Base-by-base conservation (phyloP, 2,888 invertebrate genomes). In the Philaethria dido region DNA sequence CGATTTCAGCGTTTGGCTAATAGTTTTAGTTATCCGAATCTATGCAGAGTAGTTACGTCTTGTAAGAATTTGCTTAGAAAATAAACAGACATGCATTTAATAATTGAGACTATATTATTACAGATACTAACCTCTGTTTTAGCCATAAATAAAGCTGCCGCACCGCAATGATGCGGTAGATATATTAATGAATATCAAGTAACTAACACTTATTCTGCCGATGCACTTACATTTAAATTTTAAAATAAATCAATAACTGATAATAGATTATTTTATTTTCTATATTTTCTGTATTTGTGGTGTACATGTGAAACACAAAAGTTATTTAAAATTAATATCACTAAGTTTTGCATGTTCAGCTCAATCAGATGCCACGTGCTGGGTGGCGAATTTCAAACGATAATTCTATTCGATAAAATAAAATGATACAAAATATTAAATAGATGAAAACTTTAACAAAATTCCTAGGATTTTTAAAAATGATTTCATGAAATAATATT, bases 151-250 rank as follows among this genome's bases (percentile, higher is more conserved):
- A 50, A 4, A 16, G 9, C 16, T 4, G 52, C 16, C 29, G 29
- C 16, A 52, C 52, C 29, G 52, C 52, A 33, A 33, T 33, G 50
- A 50, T 65, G 59, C 50, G 59, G 50, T 65, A 52, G 42, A 18
- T 48, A 42, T 60, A 65, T 60, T 42, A n/a, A 44, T 60, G 33
- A n/a, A 50, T 65, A 65, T 65, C 60, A 44, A 25, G 52, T 65
- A 29, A 57, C 63, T 50, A 42, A 44, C 54, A 22, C 55, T 48
- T 64, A 48, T 42, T 52, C 29, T 29, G 29, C 42, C 13, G 18
- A 50, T 59, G 29, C 50, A 25, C 18, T 42, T 39, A 47, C 11
- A 22, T 55, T 57, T 45, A 20, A 47, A 45, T 18, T 29, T 25
- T 9, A 29, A 47, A 20, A 39, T 39, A 39, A 39, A 13, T 39